Percentiles rank a stretch among this genome's conserved stretches.
phyloP scores from a whole-genome alignment of 2,113 vertebrate species.

The Cromileptes altivelis region DNA sequence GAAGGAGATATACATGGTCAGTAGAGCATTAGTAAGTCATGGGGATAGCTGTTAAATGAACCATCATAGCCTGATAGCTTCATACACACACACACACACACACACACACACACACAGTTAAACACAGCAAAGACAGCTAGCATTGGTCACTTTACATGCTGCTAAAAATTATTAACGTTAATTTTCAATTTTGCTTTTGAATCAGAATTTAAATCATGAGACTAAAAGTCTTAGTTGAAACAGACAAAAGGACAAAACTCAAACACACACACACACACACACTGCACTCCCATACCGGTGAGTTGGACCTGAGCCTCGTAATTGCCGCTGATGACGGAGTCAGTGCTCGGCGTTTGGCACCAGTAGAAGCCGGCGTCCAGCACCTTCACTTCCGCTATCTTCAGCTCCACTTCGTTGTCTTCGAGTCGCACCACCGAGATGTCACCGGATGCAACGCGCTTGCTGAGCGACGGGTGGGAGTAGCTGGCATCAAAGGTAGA shows the following conservation, averaged over 20 bases:
- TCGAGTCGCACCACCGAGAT: conserved; percentile 84
- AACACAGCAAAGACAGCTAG: neutral
- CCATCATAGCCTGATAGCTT: conserved; percentile 7
- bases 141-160: neutral
- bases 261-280: neutral
- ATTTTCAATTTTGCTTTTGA: neutral
- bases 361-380: conserved; percentile 89
- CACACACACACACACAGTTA: conserved; percentile 7
- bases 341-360: conserved; percentile 94
- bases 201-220: neutral
- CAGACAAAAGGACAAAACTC: neutral
- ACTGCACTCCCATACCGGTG: conserved; percentile 81
- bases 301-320: conserved; percentile 91
- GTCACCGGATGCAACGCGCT: conserved; percentile 85
- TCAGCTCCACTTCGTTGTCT: conserved; percentile 90
- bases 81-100: conserved; percentile 9
- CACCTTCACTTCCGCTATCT: conserved; percentile 84
- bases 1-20: conserved; percentile 32
- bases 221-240: neutral
- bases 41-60: conserved; percentile 53
- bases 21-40: conserved; percentile 50
- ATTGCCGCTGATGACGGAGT: conserved; percentile 91
- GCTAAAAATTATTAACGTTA: too few species aligned
- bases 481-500: conserved; percentile 91
- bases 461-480: conserved; percentile 82